Percentiles rank a stretch among this genome's conserved stretches.
Evolutionary conservation across 2,888 invertebrate species (phyloP).

Genomic region (Pycnomerus fuliginosus): DNA sequence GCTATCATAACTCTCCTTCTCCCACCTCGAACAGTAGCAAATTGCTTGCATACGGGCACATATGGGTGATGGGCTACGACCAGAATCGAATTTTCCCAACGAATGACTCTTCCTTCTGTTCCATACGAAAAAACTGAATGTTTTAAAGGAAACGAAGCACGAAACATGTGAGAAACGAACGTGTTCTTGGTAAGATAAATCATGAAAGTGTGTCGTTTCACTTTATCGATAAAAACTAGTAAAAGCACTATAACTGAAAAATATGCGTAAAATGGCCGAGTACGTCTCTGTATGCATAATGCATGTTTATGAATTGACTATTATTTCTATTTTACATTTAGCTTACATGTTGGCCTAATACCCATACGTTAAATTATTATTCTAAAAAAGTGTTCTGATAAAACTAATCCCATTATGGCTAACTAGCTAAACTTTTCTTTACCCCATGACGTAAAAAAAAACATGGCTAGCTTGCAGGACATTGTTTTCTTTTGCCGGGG

Average conservation of each 20-base stretch:
- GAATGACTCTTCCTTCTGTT: constrained; percentile 33
- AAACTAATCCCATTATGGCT: too few relatives aligned
- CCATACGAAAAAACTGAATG: constrained; percentile 37
- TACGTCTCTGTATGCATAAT: too few relatives aligned
- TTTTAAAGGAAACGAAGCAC: constrained; percentile 34
- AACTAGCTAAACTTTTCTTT: too few relatives aligned
- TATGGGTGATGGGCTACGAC: constrained; percentile 39
- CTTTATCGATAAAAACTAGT: constrained; percentile 22
- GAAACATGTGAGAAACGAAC: constrained; percentile 28
- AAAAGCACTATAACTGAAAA: too few relatives aligned
- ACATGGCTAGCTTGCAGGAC: too few relatives aligned
- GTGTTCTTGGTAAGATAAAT: constrained; percentile 23
- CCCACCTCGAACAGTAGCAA: constrained; percentile 27
- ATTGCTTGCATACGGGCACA: constrained; percentile 41
- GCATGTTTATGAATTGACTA: too few relatives aligned
- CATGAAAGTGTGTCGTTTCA: constrained; percentile 6
- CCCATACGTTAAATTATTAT: too few relatives aligned
- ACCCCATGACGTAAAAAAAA: too few relatives aligned
- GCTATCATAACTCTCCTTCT: constrained; percentile 30
- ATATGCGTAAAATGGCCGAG: too few relatives aligned
- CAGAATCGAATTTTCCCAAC: constrained; percentile 42
- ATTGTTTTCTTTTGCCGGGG: constrained; percentile 9
- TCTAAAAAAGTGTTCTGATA: too few relatives aligned
- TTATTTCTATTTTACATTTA: too few relatives aligned
- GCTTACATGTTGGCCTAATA: too few relatives aligned